Evolutionary conservation across 2,797 vertebrate species (phyloP), one percentile per base, ranked within the genome.

Genomic region (Podargus strigoides): DNA sequence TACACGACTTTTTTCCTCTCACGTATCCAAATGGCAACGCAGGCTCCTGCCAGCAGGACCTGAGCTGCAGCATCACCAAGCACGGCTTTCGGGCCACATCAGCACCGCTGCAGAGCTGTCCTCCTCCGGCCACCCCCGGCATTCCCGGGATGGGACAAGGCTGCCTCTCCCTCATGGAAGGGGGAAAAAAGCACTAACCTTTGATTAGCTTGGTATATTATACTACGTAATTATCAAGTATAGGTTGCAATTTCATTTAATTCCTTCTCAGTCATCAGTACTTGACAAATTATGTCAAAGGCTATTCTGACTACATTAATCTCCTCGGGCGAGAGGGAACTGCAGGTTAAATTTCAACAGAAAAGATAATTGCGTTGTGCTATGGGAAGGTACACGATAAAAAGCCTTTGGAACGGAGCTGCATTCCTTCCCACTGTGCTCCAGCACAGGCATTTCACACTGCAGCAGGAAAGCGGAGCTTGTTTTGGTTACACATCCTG

Each of bases 321-420:
- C 41, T 59, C 56, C 68, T 56, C 68, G 6, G 7, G 36, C 44
- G 19, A 62, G 75, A 89, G 82, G 52, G 91, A 91, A 81, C 44
- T 53, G 75, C 88, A 87, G 78, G 93, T 95, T 95, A 89, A 93
- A 94, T 53, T 92, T 92, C 84, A 90, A 90, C 88, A 70, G 68
- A n/a, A 37, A 32, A 70, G 78, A 47, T 87, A 91, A 95, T 69
- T 91, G 87, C 72, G 50, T 56, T 70, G 20, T 32, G 50, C 49
- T 47, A 12, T 34, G 42, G 42, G 36, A 83, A 80, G 37, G 85
- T 1, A 50, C 49, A 41, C 5, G 27, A 19, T 46, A 63, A 64
- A 76, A 58, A 53, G 44, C 41, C 68, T 42, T 19, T 50, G 87
- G 70, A 85, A 80, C 1, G 14, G 75, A 85, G 77, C 77, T 52